Percentiles rank a stretch among this genome's conserved stretches.
These are phyloP conservation scores for Drosophila bunnanda DNA, from an alignment of 2,888 invertebrate species.

Conservation along the genomic window DNA sequence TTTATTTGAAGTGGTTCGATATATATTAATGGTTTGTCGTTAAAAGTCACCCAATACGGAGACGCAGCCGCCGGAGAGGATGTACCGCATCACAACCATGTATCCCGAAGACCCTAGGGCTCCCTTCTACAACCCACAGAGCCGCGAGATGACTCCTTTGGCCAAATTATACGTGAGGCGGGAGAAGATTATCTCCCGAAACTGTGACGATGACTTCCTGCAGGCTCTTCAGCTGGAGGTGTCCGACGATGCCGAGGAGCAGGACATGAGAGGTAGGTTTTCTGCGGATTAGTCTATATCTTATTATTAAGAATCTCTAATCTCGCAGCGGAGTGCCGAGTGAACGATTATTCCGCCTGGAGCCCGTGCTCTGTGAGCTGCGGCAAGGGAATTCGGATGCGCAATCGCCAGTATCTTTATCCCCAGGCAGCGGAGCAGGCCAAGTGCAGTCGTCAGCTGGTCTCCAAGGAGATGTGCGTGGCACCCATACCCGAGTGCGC, in stretches of 20 bases:
- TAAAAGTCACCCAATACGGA: slow-evolving; percentile 91
- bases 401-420: slow-evolving; percentile 89
- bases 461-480: slow-evolving; percentile 96
- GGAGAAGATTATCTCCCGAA: slow-evolving; percentile 90
- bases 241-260: slow-evolving; percentile 89
- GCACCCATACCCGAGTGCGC: slow-evolving; percentile 89
- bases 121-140: slow-evolving; percentile 94
- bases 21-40: not conserved
- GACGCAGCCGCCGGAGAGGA: slow-evolving; percentile 91
- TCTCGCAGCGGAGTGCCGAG: slow-evolving; percentile 90
- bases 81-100: slow-evolving; percentile 94
- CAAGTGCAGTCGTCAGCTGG: slow-evolving; percentile 90
- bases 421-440: slow-evolving; percentile 90
- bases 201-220: slow-evolving; percentile 89
- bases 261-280: slow-evolving; percentile 87
- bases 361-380: slow-evolving; percentile 93
- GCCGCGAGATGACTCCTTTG: slow-evolving; percentile 90
- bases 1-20: too few species aligned
- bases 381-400: slow-evolving; percentile 93
- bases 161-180: slow-evolving; percentile 92
- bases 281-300: rapidly evolving
- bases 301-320: not conserved
- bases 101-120: slow-evolving; percentile 96
- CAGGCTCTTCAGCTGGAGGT: slow-evolving; percentile 87
- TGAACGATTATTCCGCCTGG: slow-evolving; percentile 91